Conservation (phyloP, 2,797 vertebrate genomes). For the Todus mexicanus region DNA sequence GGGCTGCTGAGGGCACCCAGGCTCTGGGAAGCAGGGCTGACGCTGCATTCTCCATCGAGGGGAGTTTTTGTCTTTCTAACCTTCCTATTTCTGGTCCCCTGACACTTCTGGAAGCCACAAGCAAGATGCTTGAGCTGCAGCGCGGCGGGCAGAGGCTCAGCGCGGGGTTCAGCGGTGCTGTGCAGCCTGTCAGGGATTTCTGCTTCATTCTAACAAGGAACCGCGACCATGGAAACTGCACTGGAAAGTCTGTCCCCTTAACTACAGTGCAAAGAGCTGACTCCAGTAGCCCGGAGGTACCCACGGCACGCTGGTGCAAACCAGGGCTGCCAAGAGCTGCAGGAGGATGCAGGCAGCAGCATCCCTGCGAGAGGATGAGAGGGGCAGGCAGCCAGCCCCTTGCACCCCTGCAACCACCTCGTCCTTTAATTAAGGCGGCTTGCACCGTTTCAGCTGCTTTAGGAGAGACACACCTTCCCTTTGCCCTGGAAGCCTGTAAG, state of each 20-base stretch:
- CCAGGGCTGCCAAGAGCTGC: neutral
- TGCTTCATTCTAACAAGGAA: neutral
- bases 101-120: neutral
- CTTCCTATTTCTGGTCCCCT: neutral
- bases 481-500: neutral
- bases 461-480: neutral
- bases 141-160: neutral
- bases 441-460: neutral
- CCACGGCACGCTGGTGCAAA: accelerated
- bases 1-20: neutral
- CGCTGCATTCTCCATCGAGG: accelerated
- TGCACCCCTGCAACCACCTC: neutral
- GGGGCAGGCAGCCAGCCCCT: neutral
- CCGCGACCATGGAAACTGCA: neutral
- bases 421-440: neutral
- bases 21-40: neutral
- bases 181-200: neutral
- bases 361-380: no score
- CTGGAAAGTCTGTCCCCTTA: neutral
- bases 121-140: neutral
- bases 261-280: accelerated
- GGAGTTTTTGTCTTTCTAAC: neutral
- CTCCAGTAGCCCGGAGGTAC: neutral
- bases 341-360: neutral
- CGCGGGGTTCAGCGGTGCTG: accelerated